Evolutionary conservation across 2,113 vertebrate species (phyloP), one percentile per base, ranked within the genome.

Genomic region (Morphnarchus princeps): DNA sequence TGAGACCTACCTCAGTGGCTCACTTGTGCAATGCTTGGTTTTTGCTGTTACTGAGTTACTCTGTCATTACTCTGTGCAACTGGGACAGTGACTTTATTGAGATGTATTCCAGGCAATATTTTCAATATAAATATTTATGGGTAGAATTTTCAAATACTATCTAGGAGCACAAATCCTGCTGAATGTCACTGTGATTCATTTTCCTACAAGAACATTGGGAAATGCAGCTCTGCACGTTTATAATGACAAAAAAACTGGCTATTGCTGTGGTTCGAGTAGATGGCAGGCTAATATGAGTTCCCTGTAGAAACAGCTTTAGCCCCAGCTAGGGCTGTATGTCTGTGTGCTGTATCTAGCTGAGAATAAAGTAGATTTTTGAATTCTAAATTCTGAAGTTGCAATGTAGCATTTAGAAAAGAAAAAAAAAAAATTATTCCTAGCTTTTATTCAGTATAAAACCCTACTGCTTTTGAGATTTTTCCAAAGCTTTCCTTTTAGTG

Each of bases 81-180:
- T 47, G 70, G 81, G 73, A 80, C 42, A 79, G n/a, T 66, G 81
- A 63, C 43, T 82, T 96, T 92, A 95, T 69, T 95, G 78, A 91
- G 87, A 89, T 57, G 50, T 87, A 95, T 95, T 93, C 70, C 77
- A 82, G 94, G 83, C 78, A 96, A 95, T 95, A 94, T 87, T 95
- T 95, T 89, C 57, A 72, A 79, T 87, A 87, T 95, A 95, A 95
- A 95, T 96, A 97, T 93, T 97, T 97, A 91, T 89, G 36, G 73
- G 15, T 50, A 69, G 62, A 91, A 89, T 92, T 92, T 92, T 95
- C 77, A 91, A 82, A 65, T 89, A 89, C 92, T 93, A 79, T 87
- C 87, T 72, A n/a, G 28, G 36, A 95, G 54, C 83, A 91, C 57
- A 92, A 95, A 89, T 89, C 80, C 80, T 57, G 40, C 40, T 82